Conservation (phyloP, 1,140 invertebrate genomes). For the Popillia japonica region DNA sequence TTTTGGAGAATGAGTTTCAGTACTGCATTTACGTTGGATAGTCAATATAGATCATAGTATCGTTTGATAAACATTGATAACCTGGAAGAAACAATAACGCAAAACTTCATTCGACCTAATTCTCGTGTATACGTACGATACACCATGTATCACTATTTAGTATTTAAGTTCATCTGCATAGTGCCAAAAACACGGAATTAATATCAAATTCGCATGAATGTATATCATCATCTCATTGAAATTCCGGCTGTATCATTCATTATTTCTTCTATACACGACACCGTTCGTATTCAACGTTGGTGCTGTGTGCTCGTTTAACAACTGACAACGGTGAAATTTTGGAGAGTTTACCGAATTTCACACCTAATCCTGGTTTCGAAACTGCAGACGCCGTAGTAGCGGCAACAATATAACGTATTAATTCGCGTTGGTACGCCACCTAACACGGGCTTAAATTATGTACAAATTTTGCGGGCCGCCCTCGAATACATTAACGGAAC, state of each 20-base stretch:
- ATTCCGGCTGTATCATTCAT: not conserved
- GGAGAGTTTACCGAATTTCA: slow-evolving; percentile 9
- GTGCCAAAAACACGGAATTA: not conserved
- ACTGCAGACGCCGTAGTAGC: not conserved
- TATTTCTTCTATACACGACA: not conserved
- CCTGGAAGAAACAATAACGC: too few species aligned
- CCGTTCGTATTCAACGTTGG: not conserved
- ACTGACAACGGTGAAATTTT: not conserved
- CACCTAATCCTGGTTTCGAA: slow-evolving; percentile 9
- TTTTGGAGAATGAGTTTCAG: too few species aligned
- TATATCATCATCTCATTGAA: slow-evolving; percentile 6
- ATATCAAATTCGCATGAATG: not conserved
- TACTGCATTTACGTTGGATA: too few species aligned
- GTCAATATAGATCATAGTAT: too few species aligned
- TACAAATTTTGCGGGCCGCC: slow-evolving; percentile 13
- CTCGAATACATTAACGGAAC: slow-evolving; percentile 14
- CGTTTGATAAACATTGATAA: too few species aligned
- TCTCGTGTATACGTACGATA: too few species aligned
- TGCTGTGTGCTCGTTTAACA: not conserved
- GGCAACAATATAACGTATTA: slow-evolving; percentile 17
- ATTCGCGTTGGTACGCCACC: slow-evolving; percentile 12
- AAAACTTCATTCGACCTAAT: too few species aligned
- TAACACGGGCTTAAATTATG: slow-evolving; percentile 18
- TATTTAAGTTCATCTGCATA: not conserved
- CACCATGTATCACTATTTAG: not conserved